Evolutionary conservation across 2,113 vertebrate species (phyloP).

Genomic region (Eudorcas thomsonii): DNA sequence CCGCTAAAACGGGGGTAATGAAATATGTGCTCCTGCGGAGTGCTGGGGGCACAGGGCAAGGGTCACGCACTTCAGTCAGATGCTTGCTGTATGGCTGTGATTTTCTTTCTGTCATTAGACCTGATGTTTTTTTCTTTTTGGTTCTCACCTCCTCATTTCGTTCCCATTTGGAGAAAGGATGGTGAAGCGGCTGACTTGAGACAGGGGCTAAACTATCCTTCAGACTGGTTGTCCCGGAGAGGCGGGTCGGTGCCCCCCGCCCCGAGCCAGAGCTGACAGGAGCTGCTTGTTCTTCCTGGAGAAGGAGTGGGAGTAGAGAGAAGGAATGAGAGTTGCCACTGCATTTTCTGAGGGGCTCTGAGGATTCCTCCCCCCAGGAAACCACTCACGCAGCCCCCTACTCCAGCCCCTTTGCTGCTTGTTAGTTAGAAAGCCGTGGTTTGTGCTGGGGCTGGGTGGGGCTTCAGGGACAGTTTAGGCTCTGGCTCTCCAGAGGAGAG

Average conservation of each 20-base stretch:
- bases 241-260: background rate
- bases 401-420: conserved; percentile 37
- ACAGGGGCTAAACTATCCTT: background rate
- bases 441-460: conserved; percentile 64
- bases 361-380: conserved; percentile 50
- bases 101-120: background rate
- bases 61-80: background rate
- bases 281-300: conserved; percentile 46
- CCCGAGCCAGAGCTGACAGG: conserved; percentile 43
- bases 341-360: conserved; percentile 43
- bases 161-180: conserved; percentile 2
- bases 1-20: background rate
- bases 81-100: background rate
- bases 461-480: conserved; percentile 52
- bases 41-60: background rate
- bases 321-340: background rate
- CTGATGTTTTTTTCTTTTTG: background rate
- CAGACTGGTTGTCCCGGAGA: background rate
- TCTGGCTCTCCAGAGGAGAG: conserved; percentile 17
- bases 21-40: background rate
- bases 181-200: background rate
- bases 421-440: conserved; percentile 64
- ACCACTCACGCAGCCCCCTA: conserved; percentile 33
- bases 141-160: background rate
- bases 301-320: conserved; percentile 42